Base-by-base conservation (phyloP, 2,797 vertebrate species). In the Malacoctenus gilli region DNA sequence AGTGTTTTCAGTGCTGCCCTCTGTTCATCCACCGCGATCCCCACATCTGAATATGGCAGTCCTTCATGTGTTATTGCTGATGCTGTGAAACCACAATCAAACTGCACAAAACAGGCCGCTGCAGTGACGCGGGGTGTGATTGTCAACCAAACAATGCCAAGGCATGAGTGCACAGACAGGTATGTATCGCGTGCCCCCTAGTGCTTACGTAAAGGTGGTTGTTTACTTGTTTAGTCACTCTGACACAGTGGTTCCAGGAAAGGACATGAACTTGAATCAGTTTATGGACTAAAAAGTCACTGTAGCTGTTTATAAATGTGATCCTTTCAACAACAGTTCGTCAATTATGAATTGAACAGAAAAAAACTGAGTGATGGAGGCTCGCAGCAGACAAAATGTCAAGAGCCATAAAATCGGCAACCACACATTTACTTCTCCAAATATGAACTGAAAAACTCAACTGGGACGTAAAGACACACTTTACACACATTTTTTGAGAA, bases 51-150 rank as follows among this genome's bases (percentile, higher is more conserved):
- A 82, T 67, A 77, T 80, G 72, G 59, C 78, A 55, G 74, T 61
- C 58, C 71, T 83, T 82, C 53, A 59, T 73, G 72, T 63, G 60
- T 85, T 85, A 85, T 77, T 88, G 89, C 86, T 89, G 87, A 90
- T 87, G 85, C 79, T 65, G 87, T 80, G 71, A 79, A 89, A 89
- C 69, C 47, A 76, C 82, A 84, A 82, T 82, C 77, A 77, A 74
- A 82, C 68, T 57, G 53, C 75, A 87, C 85, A 87, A 86, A 86
- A 86, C 80, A 79, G 20, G 20, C 66, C 19, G 75, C 71, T 79
- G 55, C 66, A 41, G 75, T 80, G 81, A 86, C 72, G 67, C 76
- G 65, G 63, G 38, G 55, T 42, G 49, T 68, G 61, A 82, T 87
- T 87, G 80, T 86, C 75, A 73, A 42, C 65, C 22, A 68, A 70